These are phyloP conservation scores for Oreochromis aureus DNA, from an alignment of 2,113 vertebrate species.

Conservation along the genomic window DNA sequence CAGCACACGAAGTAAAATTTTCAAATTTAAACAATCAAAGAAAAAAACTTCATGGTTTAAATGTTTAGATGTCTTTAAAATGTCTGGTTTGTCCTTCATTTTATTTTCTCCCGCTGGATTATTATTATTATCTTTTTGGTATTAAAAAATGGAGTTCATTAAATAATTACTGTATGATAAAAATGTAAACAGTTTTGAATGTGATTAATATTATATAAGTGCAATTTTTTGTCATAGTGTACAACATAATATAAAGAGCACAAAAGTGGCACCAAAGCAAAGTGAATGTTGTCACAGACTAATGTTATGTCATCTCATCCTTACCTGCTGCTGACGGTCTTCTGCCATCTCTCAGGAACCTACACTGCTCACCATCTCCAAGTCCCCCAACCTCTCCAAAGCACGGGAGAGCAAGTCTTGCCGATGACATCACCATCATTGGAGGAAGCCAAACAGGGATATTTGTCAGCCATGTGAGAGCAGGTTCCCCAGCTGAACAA, in stretches of 20 bases:
- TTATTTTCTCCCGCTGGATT: accelerated
- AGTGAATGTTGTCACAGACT: background rate
- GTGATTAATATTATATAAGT: background rate
- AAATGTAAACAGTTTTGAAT: background rate
- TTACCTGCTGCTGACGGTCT: background rate
- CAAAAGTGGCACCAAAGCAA: background rate
- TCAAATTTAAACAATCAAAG: accelerated
- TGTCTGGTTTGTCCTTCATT: background rate
- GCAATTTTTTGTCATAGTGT: background rate
- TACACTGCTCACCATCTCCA: slow-evolving; percentile 8
- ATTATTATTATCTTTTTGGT: background rate
- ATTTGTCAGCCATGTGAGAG: slow-evolving; percentile 79
- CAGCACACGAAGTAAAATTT: background rate
- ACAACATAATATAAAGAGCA: background rate
- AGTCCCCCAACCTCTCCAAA: slow-evolving; percentile 26
- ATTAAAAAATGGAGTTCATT: accelerated
- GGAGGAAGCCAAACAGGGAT: slow-evolving; percentile 82
- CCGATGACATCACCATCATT: slow-evolving; percentile 72
- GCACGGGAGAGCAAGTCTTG: slow-evolving; percentile 59
- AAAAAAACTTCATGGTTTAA: accelerated
- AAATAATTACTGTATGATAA: background rate
- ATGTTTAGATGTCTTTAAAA: background rate
- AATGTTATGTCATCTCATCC: background rate
- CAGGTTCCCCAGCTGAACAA: slow-evolving; percentile 75
- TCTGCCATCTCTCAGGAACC: slow-evolving; percentile 14